These are phyloP conservation scores for Epirrhoe alternata DNA, from an alignment of 2,888 invertebrate genomes.

Conservation along the genomic window DNA sequence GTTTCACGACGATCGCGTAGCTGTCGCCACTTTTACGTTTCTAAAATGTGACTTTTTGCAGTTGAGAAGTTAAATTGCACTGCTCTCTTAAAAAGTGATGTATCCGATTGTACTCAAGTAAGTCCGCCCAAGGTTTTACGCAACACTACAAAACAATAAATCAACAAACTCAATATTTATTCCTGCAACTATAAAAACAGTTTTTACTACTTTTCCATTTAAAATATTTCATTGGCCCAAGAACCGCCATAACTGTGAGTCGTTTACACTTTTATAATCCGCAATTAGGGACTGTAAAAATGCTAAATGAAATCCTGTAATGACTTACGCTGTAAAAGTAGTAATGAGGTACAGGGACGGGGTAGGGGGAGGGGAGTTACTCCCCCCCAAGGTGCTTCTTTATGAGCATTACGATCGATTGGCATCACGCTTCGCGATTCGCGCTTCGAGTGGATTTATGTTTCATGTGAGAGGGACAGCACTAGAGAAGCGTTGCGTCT, in stretches of 20 bases:
- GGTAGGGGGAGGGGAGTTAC: conserved; percentile 21
- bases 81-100: too few relatives aligned
- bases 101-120: too few relatives aligned
- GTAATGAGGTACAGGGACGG: conserved; percentile 64
- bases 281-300: conserved; percentile 84
- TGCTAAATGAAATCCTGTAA: conserved; percentile 76
- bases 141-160: conserved; percentile 8
- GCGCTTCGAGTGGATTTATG: too few relatives aligned
- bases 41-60: too few relatives aligned
- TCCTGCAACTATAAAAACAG: conserved; percentile 46
- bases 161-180: conserved; percentile 26
- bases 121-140: background rate
- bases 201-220: conserved; percentile 43
- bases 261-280: conserved; percentile 77
- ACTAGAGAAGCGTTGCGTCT: too few relatives aligned
- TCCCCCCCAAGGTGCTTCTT: background rate
- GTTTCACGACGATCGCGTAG: too few relatives aligned
- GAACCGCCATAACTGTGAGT: conserved; percentile 54
- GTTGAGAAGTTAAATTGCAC: background rate
- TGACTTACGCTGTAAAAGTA: conserved; percentile 68
- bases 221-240: conserved; percentile 52
- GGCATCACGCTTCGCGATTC: background rate
- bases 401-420: background rate
- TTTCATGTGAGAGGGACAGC: too few relatives aligned
- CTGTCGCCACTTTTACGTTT: too few relatives aligned